phyloP scores from a whole-genome alignment of 2,888 invertebrate genomes.

The Drosophila histrio region DNA sequence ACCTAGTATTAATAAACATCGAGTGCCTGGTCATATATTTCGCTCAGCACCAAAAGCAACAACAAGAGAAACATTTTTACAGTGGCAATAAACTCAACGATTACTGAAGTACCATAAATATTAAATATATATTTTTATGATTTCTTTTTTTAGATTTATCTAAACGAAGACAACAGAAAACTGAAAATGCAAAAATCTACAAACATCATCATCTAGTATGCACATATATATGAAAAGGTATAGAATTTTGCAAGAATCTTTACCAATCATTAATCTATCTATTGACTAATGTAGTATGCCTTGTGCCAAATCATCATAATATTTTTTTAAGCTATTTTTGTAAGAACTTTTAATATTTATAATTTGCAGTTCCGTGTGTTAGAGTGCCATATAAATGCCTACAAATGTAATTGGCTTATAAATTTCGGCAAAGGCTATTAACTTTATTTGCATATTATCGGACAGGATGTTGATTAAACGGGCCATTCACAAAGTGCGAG shows the following conservation, averaged over 20 bases:
- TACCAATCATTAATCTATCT: background rate
- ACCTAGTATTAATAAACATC: conserved; percentile 54
- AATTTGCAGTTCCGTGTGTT: background rate
- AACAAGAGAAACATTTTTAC: conserved; percentile 48
- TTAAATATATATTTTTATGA: conserved; percentile 28
- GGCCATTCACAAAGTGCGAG: conserved; percentile 25
- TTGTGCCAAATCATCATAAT: background rate
- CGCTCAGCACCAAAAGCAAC: conserved; percentile 22
- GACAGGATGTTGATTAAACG: conserved; percentile 69
- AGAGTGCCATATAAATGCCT: conserved; percentile 23
- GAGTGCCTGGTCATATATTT: conserved; percentile 55
- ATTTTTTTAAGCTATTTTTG: background rate
- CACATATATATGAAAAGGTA: background rate
- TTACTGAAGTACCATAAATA: conserved; percentile 73
- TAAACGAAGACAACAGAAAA: background rate
- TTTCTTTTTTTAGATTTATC: conserved; percentile 33
- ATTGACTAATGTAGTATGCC: background rate
- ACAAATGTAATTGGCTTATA: conserved; percentile 25
- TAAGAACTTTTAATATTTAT: conserved; percentile 1
- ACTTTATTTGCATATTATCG: conserved; percentile 71
- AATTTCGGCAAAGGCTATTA: conserved; percentile 29
- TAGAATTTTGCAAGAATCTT: too few relatives aligned
- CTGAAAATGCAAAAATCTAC: conserved; percentile 14
- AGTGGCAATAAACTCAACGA: conserved; percentile 64
- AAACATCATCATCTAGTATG: too few relatives aligned